These are phyloP conservation scores for Auanema freiburgensis DNA, from an alignment of 2,888 invertebrate genomes.

Conservation along the genomic window DNA sequence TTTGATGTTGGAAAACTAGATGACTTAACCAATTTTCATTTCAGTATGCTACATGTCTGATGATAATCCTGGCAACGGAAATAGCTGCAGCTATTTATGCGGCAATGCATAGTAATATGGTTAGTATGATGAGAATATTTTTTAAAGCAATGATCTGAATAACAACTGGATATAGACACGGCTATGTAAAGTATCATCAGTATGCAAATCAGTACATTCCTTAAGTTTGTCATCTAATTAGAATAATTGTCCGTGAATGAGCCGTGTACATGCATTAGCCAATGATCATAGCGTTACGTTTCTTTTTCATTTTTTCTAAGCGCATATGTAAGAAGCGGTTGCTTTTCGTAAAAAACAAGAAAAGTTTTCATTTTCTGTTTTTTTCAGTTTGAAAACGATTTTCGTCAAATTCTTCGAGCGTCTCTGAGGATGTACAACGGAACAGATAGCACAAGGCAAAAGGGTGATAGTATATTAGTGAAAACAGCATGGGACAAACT, in stretches of 20 bases:
- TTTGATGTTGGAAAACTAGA: not conserved
- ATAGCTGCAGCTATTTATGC: slow-evolving; percentile 63
- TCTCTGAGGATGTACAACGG: slow-evolving; percentile 63
- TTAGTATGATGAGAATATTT: slow-evolving; percentile 23
- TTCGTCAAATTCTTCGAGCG: slow-evolving; percentile 57
- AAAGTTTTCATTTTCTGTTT: not conserved
- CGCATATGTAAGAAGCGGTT: too few relatives aligned
- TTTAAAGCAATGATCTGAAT: not conserved
- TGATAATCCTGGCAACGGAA: slow-evolving; percentile 62
- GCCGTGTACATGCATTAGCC: not conserved
- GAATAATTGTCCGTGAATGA: not conserved
- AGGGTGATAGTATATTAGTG: slow-evolving; percentile 45
- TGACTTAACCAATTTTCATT: slow-evolving; percentile 19
- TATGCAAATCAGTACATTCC: not conserved
- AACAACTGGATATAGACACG: too few relatives aligned
- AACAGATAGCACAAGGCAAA: slow-evolving; percentile 42
- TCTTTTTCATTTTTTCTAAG: not conserved
- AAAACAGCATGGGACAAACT: slow-evolving; percentile 63
- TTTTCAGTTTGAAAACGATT: slow-evolving; percentile 61
- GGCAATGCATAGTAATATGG: slow-evolving; percentile 60
- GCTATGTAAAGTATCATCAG: not conserved
- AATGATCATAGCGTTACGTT: not conserved
- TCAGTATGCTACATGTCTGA: slow-evolving; percentile 62
- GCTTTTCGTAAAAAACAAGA: not conserved
- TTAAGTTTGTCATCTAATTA: not conserved